Base-by-base conservation (phyloP, 2,888 invertebrate genomes). In the Taphrorychus bicolor region DNA sequence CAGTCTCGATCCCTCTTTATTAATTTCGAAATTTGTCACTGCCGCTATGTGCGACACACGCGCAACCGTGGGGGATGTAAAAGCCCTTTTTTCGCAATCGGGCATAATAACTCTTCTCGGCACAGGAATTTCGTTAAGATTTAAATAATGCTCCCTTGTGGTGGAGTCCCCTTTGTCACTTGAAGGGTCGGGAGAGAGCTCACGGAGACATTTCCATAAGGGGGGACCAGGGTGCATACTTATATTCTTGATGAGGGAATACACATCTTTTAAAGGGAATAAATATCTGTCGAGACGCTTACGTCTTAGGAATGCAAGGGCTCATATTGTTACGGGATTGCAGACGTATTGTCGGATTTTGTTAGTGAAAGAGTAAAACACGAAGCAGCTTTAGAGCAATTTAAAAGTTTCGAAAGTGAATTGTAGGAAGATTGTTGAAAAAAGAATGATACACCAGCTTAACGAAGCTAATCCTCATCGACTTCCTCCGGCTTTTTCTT, bases 81-180 rank as follows among this genome's bases (percentile, higher is more conserved):
- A 32, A 32, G 32, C 32, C 32, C 32, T 32, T 32, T n/a, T 32
- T 32, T 32, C 32, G 32, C 32, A 32, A 32, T 17, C 45, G 45
- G 5, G 14, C 11, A 45, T 45, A 45, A 2, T 45, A 45, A 45
- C 16, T 45, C 45, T 45, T 17, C 45, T 45, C 17, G 45, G 14
- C 45, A 42, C 41, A 51, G 66, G 66, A 70, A 70, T 70, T 70
- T 67, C 66, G 67, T 67, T 67, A 70, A 70, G 67, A 70, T 70
- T 70, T 70, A 70, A 70, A 70, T 70, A 70, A 70, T 67, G 59
- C 70, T 67, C 67, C 67, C 69, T 41, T 41, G 68, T 63, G 68
- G 68, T 68, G 49, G 45, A 59, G 56, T 68, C 62, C 60, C 69
- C 58, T 69, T 69, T 69, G 69, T 69, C 64, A 60, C 59, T 40